Evolutionary conservation across 2,888 invertebrate species (phyloP), one percentile per base, ranked within the genome.

Genomic region (Torymus texanus): DNA sequence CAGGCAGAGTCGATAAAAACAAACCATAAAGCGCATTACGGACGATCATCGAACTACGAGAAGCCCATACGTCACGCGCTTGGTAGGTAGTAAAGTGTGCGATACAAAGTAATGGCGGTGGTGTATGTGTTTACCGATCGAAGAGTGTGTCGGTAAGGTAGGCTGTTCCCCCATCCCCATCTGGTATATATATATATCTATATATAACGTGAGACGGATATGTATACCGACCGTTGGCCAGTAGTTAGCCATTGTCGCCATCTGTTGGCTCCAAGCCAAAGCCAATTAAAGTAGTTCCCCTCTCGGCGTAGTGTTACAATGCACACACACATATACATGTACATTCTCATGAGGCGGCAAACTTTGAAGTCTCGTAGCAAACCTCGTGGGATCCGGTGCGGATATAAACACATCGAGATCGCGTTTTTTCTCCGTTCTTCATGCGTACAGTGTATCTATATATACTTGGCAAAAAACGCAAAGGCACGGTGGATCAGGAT

Each of bases 1-100:
- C 73, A 2, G 21, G 76, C 78, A 75, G 77, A 79, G 90, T 90
- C 90, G 90, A 90, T 89, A 88, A 89, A 88, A 88, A 88, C 88
- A 87, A 88, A 87, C 87, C 86, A 88, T 89, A 88, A 89, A 88
- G 87, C 87, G 87, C 86, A 84, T 88, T 86, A 89, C 88, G 88
- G 88, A 85, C 86, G 83, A 90, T 87, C 86, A 87, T 88, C 85
- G 88, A 87, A 89, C 90, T 90, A 86, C 80, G 84, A 84, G 83
- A 81, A 81, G 55, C 14, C 51, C 75, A 79, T 82, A 82, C 83
- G 84, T 82, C 82, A 83, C 83, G 72, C 41, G 41, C 88, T 87
- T 87, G 81, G 87, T 85, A 85, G 87, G 87, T 88, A 83, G 83
- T 77, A 80, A 82, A 82, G 81, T 76, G 66, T 76, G 77, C 74